Base-by-base conservation (phyloP, 2,113 vertebrate genomes). In the Sciurus niger region DNA sequence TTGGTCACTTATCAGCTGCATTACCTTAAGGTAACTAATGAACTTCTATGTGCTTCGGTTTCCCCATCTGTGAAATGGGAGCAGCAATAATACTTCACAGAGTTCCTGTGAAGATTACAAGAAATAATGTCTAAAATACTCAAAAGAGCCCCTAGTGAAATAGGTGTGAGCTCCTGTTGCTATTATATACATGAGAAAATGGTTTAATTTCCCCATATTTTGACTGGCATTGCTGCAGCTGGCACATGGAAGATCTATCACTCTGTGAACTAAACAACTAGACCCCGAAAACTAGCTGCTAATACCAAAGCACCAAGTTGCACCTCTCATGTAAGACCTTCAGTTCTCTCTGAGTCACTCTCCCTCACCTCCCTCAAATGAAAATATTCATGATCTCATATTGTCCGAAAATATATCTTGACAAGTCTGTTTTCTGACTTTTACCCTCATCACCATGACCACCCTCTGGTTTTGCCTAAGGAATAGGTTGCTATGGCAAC, bases 401-500 rank as follows among this genome's bases (percentile, higher is more conserved):
- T 82, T 84, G 72, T 53, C 77, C 46, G 17, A 53, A 97, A 96
- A 97, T 92, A 84, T n/a, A 95, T 96, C 94, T 96, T 67, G 14
- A 82, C 77, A 28, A 90, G 77, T 93, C 77, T 95, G 43, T 88
- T 95, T 92, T 94, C 84, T 93, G 90, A 97, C 94, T 97, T 96
- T 97, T 88, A 95, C 92, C 95, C 92, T 97, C 8, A 0, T 95
- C 96, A 85, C 92, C 28, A 74, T n/a, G 90, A 96, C 95, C 60
- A 94, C 91, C 84, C 67, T 97, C 92, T 24, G 76, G 74, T 92
- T 97, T 95, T 65, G 53, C 94, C 96, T 95, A 90, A 96, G 97
- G 72, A 96, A 90, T 90, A 90, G 63, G 97, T 97, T 98, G 84
- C 96, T 85, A 97, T 97, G 43, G 94, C 80, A 97, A 97, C 96